phyloP scores from a whole-genome alignment of 2,888 invertebrate species.

The Thecocarcelia acutangulata region DNA sequence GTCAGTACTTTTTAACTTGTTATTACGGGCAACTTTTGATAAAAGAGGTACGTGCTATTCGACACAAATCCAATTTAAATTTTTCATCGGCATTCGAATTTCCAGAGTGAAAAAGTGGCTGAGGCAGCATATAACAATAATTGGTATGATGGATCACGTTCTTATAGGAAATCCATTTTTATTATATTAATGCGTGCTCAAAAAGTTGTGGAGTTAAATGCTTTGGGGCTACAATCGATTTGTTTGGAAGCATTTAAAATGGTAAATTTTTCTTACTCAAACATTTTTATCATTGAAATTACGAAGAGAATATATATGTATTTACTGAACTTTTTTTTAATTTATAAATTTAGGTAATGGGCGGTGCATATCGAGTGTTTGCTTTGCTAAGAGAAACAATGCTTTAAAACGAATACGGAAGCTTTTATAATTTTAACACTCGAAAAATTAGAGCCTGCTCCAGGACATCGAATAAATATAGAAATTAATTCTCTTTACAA shows the following conservation, averaged over 20 bases:
- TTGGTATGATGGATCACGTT: slow-evolving; percentile 73
- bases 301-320: no score
- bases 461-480: no score
- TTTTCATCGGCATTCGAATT: neutral
- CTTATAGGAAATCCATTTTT: slow-evolving; percentile 73
- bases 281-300: neutral
- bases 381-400: slow-evolving; percentile 71
- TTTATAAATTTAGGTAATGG: slow-evolving; percentile 71
- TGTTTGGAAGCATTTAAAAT: slow-evolving; percentile 73
- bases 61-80: no score
- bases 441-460: no score
- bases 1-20: slow-evolving; percentile 71
- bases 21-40: slow-evolving; percentile 71
- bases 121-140: slow-evolving; percentile 73
- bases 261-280: no score
- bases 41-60: no score
- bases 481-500: no score
- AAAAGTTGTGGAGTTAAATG: slow-evolving; percentile 71
- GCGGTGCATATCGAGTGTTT: slow-evolving; percentile 72
- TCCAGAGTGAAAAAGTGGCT: slow-evolving; percentile 73
- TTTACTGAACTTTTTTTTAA: slow-evolving; percentile 6
- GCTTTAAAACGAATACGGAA: slow-evolving; percentile 32
- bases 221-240: slow-evolving; percentile 74
- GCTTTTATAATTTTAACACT: no score
- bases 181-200: slow-evolving; percentile 74